Base-by-base conservation (phyloP, 1,140 invertebrate genomes). In the Sitobion miscanthi region DNA sequence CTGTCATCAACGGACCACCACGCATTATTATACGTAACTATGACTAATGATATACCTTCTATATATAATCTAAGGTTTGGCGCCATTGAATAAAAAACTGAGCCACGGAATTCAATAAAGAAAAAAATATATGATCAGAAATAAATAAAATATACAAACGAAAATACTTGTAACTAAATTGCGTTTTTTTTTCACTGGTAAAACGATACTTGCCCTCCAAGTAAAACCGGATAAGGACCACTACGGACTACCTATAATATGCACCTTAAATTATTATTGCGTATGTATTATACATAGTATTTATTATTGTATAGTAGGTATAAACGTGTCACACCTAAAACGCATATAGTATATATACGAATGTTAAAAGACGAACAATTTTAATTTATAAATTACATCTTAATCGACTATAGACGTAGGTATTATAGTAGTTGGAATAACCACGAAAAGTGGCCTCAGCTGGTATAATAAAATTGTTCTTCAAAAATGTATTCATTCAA, bases 51-150 rank as follows among this genome's bases (percentile, higher is more conserved):
- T 42, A 45, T 69, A 62, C 9, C 20, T 90, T 42, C 23, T 38
- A 20, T 21, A 20, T 21, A 62, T 38, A 62, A 38, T 90, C 11
- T 42, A 85, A 57, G 57, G 57, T 90, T 90, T 90, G 89, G 89
- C 89, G 89, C 89, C 89, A 90, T 38, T 14, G 57, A 45, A 52
- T n/a, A 54, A 89, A 49, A 52, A 89, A 54, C 35, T 47, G 11
- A 85, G 21, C 83, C 42, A 45, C 4, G 42, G 83, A 85, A 85
- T 85, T 85, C n/a, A 85, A 85, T 25, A 42, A 42, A 85, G 42
- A 45, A 85, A 45, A 25, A 85, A 83, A 83, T 83, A 38, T 38
- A 83, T 83, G 21, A 83, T n/a, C 62, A 69, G 62, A 38, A 38
- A 83, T 83, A 23, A 83, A 45, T 85, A 42, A 42, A 42, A 42